Conservation (phyloP, 2,113 vertebrate species). For the Serilophus lunatus region DNA sequence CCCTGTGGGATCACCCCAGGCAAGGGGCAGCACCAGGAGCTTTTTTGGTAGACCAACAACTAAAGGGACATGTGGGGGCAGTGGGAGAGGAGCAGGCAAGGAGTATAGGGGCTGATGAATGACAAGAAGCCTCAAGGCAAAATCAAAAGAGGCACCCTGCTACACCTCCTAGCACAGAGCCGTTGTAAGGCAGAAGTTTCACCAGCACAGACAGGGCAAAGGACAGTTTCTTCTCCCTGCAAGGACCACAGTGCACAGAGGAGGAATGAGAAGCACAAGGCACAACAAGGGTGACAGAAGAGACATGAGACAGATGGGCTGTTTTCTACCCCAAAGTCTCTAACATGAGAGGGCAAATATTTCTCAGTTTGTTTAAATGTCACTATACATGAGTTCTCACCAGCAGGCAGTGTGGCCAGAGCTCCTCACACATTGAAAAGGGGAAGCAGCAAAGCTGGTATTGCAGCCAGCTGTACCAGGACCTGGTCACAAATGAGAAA, state of each 20-base stretch:
- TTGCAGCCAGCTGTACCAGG: background rate
- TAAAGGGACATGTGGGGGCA: background rate
- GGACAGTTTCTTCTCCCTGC: background rate
- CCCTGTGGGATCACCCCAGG: background rate
- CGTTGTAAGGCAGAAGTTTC: background rate
- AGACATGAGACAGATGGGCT: background rate
- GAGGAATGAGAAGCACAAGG: fast-evolving
- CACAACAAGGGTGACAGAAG: background rate
- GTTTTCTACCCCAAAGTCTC: background rate
- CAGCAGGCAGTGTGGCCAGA: background rate
- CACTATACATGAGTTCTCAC: background rate
- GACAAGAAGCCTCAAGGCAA: background rate
- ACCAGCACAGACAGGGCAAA: background rate
- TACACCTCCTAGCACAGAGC: background rate
- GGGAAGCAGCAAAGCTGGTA: background rate
- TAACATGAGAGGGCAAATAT: background rate
- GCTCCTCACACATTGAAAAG: fast-evolving
- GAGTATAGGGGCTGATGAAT: background rate
- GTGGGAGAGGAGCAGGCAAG: background rate
- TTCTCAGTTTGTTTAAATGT: background rate
- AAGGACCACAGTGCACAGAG: fast-evolving
- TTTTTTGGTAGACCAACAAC: background rate
- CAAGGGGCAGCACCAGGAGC: fast-evolving
- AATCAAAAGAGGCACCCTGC: background rate
- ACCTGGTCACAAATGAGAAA: background rate